Conservation (phyloP, 1,140 invertebrate species). For the Euura saliciscinereae region DNA sequence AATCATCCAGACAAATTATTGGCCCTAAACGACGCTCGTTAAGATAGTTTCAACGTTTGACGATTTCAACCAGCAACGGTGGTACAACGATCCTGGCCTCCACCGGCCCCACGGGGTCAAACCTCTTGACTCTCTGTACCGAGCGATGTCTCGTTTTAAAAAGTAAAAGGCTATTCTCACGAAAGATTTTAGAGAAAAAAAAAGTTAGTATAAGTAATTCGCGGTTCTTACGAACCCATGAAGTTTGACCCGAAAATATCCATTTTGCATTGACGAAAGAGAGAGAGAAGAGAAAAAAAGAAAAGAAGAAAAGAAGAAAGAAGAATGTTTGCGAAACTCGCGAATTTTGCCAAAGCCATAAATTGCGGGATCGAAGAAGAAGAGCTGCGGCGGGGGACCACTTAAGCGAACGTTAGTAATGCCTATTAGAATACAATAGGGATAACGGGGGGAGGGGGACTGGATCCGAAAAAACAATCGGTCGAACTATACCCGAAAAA, state of each 20-base stretch:
- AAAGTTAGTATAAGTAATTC: no score
- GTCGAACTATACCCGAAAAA: background rate
- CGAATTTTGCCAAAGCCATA: constrained; percentile 26
- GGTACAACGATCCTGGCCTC: background rate
- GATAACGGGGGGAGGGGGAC: background rate
- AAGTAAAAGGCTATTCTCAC: no score
- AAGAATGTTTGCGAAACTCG: constrained; percentile 2
- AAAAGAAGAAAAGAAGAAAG: constrained; percentile 15
- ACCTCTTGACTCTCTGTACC: background rate
- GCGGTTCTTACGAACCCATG: no score
- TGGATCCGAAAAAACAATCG: background rate
- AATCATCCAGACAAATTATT: constrained; percentile 7
- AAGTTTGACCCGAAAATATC: no score
- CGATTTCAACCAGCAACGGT: background rate
- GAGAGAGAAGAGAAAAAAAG: background rate
- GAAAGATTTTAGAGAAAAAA: no score
- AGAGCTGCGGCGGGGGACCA: constrained; percentile 24
- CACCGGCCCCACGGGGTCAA: background rate
- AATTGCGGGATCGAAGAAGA: constrained; percentile 41
- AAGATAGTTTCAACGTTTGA: constrained; percentile 5
- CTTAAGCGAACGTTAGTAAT: constrained; percentile 43
- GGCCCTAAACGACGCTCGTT: constrained; percentile 4
- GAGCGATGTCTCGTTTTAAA: no score
- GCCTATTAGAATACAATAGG: constrained; percentile 58
- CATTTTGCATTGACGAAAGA: background rate